Base-by-base conservation (phyloP, 2,797 vertebrate species). In the Sebastolobus altivelis region DNA sequence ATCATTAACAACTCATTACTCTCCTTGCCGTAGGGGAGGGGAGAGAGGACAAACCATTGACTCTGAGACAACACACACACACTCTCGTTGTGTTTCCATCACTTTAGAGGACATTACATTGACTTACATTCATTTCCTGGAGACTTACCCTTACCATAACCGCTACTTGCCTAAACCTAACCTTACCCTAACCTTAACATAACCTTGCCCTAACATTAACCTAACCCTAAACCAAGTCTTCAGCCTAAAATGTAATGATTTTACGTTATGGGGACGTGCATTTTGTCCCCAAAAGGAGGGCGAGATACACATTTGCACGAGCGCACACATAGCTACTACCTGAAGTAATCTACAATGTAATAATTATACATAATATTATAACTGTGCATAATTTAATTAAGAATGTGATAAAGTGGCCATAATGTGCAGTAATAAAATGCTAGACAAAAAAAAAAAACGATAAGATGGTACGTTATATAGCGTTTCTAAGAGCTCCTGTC, bases 1-100 rank as follows among this genome's bases (percentile, higher is more conserved):
- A 85, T 91, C 90, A 93, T 93, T 93, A 93, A 88, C 90, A 91
- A 78, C 86, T 89, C 90, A 91, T 92, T 92, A 91, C 81, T 91
- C 81, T 90, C 81, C 77, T 87, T 14, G 75, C 92, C 88, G 73
- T 55, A 88, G 90, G 91, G 90, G 85, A 92, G 75, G 88, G 59
- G 87, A 92, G 76, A 83, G 80, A 91, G 91, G 91, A 92, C 91
- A 86, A 75, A 78, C 72, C 75, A 66, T 5, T 66, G 76, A 82
- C 85, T 88, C 73, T 75, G 62, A 66, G 14, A 20, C 70, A 33
- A 77, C 72, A 72, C 73, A 77, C 72, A 77, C 35, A 27, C 56
- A 76, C 69, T 56, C 75, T 29, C 70, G n/a, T 33, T 49, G 43
- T 49, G 18, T 31, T 49, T 49, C 46, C 46, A 49, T 46, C 16